Percentiles rank a stretch among this genome's conserved stretches.
phyloP scores from a whole-genome alignment of 2,888 invertebrate genomes.

The Andrena bicolor region DNA sequence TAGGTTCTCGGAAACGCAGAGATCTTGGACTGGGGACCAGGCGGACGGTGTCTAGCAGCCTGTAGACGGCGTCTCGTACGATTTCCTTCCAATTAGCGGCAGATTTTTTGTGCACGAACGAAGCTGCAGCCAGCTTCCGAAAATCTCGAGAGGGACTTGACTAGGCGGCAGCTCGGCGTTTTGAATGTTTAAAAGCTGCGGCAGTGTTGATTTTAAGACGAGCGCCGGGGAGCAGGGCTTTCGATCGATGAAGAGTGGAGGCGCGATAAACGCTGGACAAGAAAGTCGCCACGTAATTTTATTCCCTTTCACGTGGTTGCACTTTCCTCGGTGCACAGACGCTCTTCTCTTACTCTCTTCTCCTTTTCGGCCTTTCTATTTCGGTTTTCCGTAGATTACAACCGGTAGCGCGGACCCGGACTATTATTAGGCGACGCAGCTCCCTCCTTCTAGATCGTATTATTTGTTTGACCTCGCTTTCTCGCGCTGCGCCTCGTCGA shows the following conservation, averaged over 20 bases:
- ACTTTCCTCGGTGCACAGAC: conserved; percentile 29
- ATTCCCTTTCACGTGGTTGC: conserved; percentile 40
- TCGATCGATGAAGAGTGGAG: background rate
- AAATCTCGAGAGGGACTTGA: background rate
- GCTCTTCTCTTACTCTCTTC: conserved; percentile 42
- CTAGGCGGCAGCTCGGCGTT: background rate
- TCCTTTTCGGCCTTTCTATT: conserved; percentile 77
- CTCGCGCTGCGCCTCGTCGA: conserved; percentile 59
- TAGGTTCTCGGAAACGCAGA: background rate
- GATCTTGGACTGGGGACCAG: no score
- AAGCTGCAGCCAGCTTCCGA: background rate
- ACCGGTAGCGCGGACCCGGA: conserved; percentile 73
- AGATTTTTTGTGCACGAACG: background rate
- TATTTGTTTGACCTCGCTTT: conserved; percentile 78
- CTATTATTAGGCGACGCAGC: conserved; percentile 75
- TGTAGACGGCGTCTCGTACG: background rate
- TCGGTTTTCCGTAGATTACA: conserved; percentile 79
- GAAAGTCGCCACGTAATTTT: conserved; percentile 46
- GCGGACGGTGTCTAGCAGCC: background rate
- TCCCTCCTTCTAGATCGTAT: conserved; percentile 71
- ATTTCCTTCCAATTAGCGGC: background rate
- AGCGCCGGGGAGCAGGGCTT: no score
- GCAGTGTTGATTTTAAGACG: no score
- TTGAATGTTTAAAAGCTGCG: background rate
- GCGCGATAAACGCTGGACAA: background rate